A percentile compares a stretch with the other conserved stretches of the same genome.
Conservation (phyloP, 2,113 vertebrate genomes). For the Cryptomyrus ogoouensis region DNA sequence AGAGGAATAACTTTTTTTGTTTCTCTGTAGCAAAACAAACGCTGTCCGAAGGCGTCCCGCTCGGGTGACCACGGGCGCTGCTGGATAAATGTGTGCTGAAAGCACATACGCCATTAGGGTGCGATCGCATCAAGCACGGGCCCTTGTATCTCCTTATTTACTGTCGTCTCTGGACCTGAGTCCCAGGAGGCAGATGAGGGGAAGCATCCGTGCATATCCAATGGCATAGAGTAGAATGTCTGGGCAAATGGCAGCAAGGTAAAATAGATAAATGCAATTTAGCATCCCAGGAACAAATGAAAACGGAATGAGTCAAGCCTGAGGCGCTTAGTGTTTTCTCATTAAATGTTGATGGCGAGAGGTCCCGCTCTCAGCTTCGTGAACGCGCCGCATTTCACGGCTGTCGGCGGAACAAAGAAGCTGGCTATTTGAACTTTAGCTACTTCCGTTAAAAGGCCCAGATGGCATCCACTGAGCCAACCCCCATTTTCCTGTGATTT, state of each 20-base stretch:
- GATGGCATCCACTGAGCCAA: background rate
- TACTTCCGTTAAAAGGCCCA: background rate
- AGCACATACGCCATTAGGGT: background rate
- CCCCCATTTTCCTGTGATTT: background rate
- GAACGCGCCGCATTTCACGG: background rate
- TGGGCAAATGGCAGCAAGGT: background rate
- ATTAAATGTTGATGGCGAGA: conserved; percentile 12
- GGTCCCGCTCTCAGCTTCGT: background rate
- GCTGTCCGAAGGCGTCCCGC: background rate
- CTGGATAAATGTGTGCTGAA: background rate
- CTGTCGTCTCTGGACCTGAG: background rate
- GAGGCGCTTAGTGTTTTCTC: background rate
- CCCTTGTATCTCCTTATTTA: conserved; percentile 9
- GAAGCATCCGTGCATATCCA: background rate
- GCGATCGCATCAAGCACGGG: background rate
- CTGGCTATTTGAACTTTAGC: background rate
- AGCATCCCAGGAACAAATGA: background rate
- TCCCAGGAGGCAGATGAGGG: background rate
- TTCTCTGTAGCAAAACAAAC: background rate
- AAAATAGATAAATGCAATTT: conserved; percentile 13
- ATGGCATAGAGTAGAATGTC: background rate
- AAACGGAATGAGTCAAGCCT: background rate
- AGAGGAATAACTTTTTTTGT: background rate
- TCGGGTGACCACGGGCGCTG: background rate
- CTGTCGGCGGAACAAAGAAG: background rate